A percentile compares a stretch with the other conserved stretches of the same genome.
These are phyloP conservation scores for Pharmacophagus antenor DNA, from an alignment of 2,888 invertebrate species.

Conservation along the genomic window DNA sequence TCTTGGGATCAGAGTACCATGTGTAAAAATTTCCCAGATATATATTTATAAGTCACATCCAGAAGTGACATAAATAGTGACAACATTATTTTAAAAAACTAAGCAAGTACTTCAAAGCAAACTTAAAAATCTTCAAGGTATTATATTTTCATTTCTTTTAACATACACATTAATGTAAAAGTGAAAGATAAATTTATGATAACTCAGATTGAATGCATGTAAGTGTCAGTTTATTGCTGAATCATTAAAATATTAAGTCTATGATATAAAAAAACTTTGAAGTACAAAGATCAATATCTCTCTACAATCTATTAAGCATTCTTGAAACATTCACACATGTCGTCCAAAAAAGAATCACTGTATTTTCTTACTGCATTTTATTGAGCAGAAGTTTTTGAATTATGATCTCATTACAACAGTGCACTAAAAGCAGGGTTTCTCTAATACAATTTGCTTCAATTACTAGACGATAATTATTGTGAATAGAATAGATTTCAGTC, in stretches of 20 bases:
- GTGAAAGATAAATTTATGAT: background rate
- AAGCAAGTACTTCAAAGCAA: too few relatives aligned
- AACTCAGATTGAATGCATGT: background rate
- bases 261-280: constrained; percentile 18
- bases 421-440: constrained; percentile 68
- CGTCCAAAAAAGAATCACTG: constrained; percentile 34
- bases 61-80: too few relatives aligned
- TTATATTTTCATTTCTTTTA: too few relatives aligned
- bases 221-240: constrained; percentile 13
- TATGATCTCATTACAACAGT: constrained; percentile 55
- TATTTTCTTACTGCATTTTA: constrained; percentile 55
- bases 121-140: too few relatives aligned
- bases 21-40: too few relatives aligned
- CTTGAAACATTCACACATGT: constrained; percentile 16
- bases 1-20: too few relatives aligned
- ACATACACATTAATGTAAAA: too few relatives aligned
- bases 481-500: constrained; percentile 53
- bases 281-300: constrained; percentile 29
- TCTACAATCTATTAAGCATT: constrained; percentile 10
- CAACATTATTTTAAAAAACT: too few relatives aligned
- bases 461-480: constrained; percentile 51
- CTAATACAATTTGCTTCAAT: constrained; percentile 66
- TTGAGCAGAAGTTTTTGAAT: constrained; percentile 37
- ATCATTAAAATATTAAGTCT: background rate
- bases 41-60: too few relatives aligned